Evolutionary conservation across 2,888 invertebrate genomes (phyloP).

Genomic region (Exocentrus adspersus): DNA sequence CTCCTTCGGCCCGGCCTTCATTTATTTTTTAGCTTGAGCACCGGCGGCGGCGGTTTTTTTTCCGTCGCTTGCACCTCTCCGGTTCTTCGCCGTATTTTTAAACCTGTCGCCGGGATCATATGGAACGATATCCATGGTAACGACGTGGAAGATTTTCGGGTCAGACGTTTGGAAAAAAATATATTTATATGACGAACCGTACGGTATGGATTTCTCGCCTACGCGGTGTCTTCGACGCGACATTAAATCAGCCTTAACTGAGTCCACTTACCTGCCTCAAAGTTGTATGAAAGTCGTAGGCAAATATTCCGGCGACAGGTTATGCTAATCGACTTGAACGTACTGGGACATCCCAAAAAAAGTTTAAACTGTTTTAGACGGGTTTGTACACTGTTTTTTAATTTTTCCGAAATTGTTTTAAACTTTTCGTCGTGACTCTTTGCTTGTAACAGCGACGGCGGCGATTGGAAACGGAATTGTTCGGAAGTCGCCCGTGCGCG

Average conservation of each 20-base stretch:
- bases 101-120: background rate
- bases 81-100: background rate
- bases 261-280: background rate
- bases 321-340: conserved; percentile 8
- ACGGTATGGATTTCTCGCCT: too few relatives aligned
- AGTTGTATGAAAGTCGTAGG: conserved; percentile 1
- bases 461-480: too few relatives aligned
- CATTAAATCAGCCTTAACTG: background rate
- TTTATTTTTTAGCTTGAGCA: conserved; percentile 44
- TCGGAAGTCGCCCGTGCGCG: too few relatives aligned
- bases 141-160: too few relatives aligned
- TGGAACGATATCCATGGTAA: too few relatives aligned
- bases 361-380: background rate
- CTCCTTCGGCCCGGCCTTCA: conserved; percentile 34
- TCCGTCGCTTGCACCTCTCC: conserved; percentile 16
- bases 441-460: too few relatives aligned
- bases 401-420: too few relatives aligned
- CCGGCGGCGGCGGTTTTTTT: conserved; percentile 37
- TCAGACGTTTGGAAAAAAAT: too few relatives aligned
- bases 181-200: too few relatives aligned
- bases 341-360: background rate
- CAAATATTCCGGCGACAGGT: background rate
- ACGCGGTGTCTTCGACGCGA: too few relatives aligned
- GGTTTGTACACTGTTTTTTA: too few relatives aligned
- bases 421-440: too few relatives aligned